Conservation (phyloP, 2,797 vertebrate species). For the Chaetodon trifasciatus region DNA sequence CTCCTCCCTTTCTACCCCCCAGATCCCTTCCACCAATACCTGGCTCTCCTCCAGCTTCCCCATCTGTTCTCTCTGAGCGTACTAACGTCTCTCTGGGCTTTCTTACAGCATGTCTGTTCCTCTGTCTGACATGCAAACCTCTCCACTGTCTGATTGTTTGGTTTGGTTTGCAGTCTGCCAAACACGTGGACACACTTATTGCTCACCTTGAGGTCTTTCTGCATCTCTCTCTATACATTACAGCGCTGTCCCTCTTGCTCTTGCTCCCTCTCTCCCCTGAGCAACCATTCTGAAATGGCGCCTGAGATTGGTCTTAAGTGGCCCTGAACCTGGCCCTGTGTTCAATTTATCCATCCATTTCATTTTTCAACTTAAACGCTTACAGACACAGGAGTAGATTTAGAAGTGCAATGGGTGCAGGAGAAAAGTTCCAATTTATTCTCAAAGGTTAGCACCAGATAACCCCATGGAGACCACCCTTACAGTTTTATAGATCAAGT, state of each 20-base stretch:
- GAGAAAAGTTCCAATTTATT: slow-evolving; percentile 41
- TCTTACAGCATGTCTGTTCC: slow-evolving; percentile 59
- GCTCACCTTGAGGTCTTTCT: slow-evolving; percentile 70
- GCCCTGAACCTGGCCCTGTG: slow-evolving; percentile 66
- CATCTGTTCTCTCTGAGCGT: slow-evolving; percentile 59
- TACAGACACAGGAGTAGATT: slow-evolving; percentile 50
- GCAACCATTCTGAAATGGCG: slow-evolving; percentile 56
- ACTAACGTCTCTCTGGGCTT: slow-evolving; percentile 55
- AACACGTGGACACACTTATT: slow-evolving; percentile 81
- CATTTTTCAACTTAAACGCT: slow-evolving; percentile 69
- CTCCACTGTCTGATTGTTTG: slow-evolving; percentile 71
- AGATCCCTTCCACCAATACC: slow-evolving; percentile 20
- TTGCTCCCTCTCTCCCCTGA: slow-evolving; percentile 19
- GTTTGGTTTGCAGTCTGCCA: slow-evolving; percentile 59
- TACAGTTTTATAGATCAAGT: slow-evolving; percentile 34
- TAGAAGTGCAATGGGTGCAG: slow-evolving; percentile 14
- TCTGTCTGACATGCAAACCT: slow-evolving; percentile 64
- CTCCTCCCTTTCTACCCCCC: neutral
- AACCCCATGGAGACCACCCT: slow-evolving; percentile 32
- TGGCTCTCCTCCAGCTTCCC: slow-evolving; percentile 63
- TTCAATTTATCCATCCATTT: slow-evolving; percentile 70
- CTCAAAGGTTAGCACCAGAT: slow-evolving; percentile 42
- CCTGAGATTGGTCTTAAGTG: slow-evolving; percentile 64
- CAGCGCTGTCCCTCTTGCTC: slow-evolving; percentile 15
- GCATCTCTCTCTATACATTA: slow-evolving; percentile 48